phyloP scores from a whole-genome alignment of 2,888 invertebrate species.

The Cenopis cana region DNA sequence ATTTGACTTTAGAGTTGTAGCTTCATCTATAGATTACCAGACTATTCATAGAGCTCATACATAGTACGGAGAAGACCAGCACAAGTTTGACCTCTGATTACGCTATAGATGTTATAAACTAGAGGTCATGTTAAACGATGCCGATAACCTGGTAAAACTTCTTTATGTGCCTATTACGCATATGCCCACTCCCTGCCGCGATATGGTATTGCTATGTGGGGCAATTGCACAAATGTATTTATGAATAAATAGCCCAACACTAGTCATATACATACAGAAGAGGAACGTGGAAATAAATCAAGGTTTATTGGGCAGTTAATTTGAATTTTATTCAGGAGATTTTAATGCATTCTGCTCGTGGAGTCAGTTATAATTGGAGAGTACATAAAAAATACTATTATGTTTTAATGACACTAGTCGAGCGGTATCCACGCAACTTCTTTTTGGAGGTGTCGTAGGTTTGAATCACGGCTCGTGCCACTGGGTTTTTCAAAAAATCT shows the following conservation, averaged over 20 bases:
- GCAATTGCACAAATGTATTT: too few relatives aligned
- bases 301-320: slow-evolving; percentile 7
- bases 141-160: not conserved
- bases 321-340: not conserved
- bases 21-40: not conserved
- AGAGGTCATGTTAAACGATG: not conserved
- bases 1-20: not conserved
- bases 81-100: not conserved
- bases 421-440: too few relatives aligned
- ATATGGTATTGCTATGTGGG: too few relatives aligned
- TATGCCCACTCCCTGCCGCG: too few relatives aligned
- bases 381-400: too few relatives aligned
- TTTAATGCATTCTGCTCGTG: not conserved
- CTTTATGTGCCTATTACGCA: too few relatives aligned
- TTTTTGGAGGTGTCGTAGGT: too few relatives aligned
- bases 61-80: not conserved
- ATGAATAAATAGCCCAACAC: not conserved
- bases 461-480: too few relatives aligned
- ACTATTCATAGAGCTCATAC: not conserved
- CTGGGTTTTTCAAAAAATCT: too few relatives aligned
- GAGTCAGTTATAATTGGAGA: too few relatives aligned
- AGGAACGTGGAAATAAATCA: slow-evolving; percentile 15
- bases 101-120: not conserved
- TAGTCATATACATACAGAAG: not conserved
- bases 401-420: too few relatives aligned